Percentiles rank a stretch among this genome's conserved stretches.
These are phyloP conservation scores for Phenganax stokvisi DNA, from an alignment of 92 coral and sea anemone genomes.

Conservation along the genomic window DNA sequence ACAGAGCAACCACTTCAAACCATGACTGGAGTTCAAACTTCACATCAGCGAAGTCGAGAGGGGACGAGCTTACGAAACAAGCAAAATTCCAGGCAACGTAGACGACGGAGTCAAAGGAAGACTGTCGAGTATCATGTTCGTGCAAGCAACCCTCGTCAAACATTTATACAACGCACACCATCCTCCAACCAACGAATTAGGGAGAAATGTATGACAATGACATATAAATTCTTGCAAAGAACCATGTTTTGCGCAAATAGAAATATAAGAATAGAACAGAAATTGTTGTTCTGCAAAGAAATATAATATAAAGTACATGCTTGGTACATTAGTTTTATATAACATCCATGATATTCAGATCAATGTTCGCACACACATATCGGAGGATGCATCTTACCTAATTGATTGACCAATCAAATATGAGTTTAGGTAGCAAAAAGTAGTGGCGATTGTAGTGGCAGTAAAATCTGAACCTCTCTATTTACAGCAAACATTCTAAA, in stretches of 20 bases:
- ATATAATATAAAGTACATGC: no score
- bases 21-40: background rate
- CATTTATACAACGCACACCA: background rate
- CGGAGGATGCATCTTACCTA: no score
- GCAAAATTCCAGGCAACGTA: background rate
- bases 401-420: no score
- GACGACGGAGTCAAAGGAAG: background rate
- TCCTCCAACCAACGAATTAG: conserved; percentile 4
- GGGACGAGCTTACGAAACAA: background rate
- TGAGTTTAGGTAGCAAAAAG: no score
- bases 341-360: no score
- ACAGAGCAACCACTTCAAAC: background rate
- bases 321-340: no score
- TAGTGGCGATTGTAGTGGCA: no score
- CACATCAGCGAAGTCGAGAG: background rate
- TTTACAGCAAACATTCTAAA: background rate
- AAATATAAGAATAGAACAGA: no score
- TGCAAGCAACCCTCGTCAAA: background rate
- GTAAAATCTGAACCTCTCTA: no score
- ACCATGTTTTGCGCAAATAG: background rate
- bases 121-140: background rate
- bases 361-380: no score
- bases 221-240: background rate
- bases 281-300: no score
- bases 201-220: background rate